Percentiles rank a stretch among this genome's conserved stretches.
phyloP scores from a whole-genome alignment of 2,113 vertebrate species.

The Rafetus swinhoei region DNA sequence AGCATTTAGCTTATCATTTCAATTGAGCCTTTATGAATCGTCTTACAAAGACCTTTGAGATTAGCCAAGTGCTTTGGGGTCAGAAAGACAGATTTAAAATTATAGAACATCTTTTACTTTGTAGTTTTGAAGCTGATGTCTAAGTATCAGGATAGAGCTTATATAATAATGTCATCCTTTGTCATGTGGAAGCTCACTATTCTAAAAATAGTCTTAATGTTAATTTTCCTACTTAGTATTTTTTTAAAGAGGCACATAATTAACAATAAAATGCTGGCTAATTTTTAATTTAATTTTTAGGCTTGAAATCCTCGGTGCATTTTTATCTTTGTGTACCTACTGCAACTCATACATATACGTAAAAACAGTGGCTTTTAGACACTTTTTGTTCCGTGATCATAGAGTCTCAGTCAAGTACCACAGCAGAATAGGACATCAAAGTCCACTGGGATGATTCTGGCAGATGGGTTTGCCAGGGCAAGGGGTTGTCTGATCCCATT shows the following conservation, averaged over 20 bases:
- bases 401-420: not conserved
- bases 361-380: accelerated
- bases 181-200: not conserved
- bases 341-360: not conserved
- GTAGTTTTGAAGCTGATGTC: not conserved
- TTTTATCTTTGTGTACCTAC: not conserved
- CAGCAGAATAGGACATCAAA: not conserved
- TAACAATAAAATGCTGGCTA: not conserved
- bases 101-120: not conserved
- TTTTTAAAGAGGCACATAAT: not conserved
- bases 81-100: not conserved
- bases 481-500: not conserved
- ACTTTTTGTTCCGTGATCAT: accelerated
- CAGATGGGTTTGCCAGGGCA: not conserved
- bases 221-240: not conserved
- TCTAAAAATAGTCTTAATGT: not conserved
- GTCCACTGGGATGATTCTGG: not conserved
- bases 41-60: not conserved
- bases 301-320: not conserved
- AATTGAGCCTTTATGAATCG: not conserved
- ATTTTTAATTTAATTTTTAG: accelerated
- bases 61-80: not conserved
- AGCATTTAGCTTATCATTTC: conserved; percentile 14
- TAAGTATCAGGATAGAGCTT: not conserved
- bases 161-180: not conserved